These are phyloP conservation scores for Nymphalis c-album DNA, from an alignment of 2,888 invertebrate species.

Conservation along the genomic window DNA sequence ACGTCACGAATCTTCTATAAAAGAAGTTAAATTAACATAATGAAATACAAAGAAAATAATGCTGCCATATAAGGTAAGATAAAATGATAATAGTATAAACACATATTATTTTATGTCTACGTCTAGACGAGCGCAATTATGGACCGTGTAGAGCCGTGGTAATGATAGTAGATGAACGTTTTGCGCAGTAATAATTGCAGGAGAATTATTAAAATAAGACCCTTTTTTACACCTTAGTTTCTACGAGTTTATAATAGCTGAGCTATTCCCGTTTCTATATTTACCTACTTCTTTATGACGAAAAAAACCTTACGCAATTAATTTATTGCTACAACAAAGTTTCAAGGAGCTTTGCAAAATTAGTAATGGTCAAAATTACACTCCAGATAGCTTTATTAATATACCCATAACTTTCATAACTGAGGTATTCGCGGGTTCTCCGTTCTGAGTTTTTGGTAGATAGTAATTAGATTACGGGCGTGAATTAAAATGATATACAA, in stretches of 20 bases:
- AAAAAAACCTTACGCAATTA: not conserved
- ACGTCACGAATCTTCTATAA: too few relatives aligned
- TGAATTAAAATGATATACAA: too few relatives aligned
- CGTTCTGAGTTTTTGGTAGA: too few relatives aligned
- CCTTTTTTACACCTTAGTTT: not conserved
- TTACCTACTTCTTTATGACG: not conserved
- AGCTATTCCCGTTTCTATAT: not conserved
- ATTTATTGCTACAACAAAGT: not conserved
- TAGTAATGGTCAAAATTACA: not conserved
- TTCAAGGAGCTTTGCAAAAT: not conserved
- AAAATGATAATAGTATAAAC: not conserved
- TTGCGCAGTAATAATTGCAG: slow-evolving; percentile 1
- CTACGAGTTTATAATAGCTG: not conserved
- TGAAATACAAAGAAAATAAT: too few relatives aligned
- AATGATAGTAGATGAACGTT: slow-evolving; percentile 5
- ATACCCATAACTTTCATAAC: too few relatives aligned
- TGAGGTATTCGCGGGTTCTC: too few relatives aligned
- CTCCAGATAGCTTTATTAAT: not conserved
- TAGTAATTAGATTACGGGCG: too few relatives aligned
- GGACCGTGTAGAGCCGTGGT: not conserved
- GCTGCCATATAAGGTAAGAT: not conserved
- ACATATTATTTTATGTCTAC: slow-evolving; percentile 4
- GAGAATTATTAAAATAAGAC: slow-evolving; percentile 7
- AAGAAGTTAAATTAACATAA: too few relatives aligned
- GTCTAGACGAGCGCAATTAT: slow-evolving; percentile 10